Evolutionary conservation across 2,888 invertebrate genomes (phyloP).

Genomic region (Hypena proboscidalis): DNA sequence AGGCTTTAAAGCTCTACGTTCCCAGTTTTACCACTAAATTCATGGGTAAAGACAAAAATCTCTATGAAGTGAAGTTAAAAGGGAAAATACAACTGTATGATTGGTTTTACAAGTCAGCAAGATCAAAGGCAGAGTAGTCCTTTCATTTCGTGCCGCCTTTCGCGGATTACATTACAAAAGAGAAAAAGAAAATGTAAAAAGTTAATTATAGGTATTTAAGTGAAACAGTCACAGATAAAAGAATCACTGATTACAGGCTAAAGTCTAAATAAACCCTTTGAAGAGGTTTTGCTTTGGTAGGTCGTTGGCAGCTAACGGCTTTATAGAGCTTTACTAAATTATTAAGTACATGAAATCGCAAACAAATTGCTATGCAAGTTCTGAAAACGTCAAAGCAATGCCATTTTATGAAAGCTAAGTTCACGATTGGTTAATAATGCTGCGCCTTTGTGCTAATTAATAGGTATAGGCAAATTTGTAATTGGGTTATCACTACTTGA

Average conservation of each 20-base stretch:
- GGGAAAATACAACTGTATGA: slow-evolving; percentile 58
- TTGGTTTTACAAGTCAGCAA: slow-evolving; percentile 62
- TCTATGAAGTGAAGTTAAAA: slow-evolving; percentile 55
- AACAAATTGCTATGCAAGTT: slow-evolving; percentile 35
- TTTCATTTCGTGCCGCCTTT: slow-evolving; percentile 58
- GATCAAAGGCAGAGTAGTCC: slow-evolving; percentile 58
- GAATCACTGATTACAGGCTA: slow-evolving; percentile 41
- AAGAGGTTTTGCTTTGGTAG: slow-evolving; percentile 38
- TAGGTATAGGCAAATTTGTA: no score
- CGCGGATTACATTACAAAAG: slow-evolving; percentile 58
- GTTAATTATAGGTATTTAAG: slow-evolving; percentile 55
- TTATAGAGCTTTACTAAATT: slow-evolving; percentile 35
- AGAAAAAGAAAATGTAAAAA: slow-evolving; percentile 54
- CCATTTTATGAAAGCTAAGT: no score
- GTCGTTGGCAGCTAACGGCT: slow-evolving; percentile 25
- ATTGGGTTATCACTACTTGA: no score
- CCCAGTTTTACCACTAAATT: slow-evolving; percentile 29
- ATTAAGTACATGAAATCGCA: slow-evolving; percentile 23
- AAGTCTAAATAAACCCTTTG: slow-evolving; percentile 42
- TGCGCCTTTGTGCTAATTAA: no score
- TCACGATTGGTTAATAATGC: no score
- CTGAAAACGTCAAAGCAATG: no score
- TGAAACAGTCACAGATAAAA: slow-evolving; percentile 49
- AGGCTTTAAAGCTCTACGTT: not conserved
- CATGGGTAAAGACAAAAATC: slow-evolving; percentile 37